Conservation (phyloP, 2,113 vertebrate species). For the Gnathonemus echidnorhynchus region DNA sequence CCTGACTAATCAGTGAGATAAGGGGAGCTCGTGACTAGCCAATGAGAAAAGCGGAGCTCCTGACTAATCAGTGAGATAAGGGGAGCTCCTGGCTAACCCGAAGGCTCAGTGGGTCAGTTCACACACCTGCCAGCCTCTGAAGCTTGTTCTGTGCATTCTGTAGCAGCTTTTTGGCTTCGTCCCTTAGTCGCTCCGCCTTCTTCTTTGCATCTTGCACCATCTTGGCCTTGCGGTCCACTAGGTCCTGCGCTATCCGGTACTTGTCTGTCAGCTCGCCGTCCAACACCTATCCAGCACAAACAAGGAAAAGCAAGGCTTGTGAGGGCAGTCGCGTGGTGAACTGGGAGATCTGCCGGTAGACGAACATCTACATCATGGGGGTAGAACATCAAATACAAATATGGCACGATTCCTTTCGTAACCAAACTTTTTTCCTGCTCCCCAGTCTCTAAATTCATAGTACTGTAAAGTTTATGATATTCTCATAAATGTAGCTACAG, state of each 20-base stretch:
- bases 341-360: neutral
- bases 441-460: neutral
- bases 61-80: neutral
- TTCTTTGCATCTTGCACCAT: conserved; percentile 69
- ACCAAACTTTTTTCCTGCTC: neutral
- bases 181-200: conserved; percentile 74
- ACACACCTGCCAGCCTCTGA: conserved; percentile 74
- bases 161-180: conserved; percentile 77
- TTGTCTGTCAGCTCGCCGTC: conserved; percentile 77
- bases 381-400: neutral
- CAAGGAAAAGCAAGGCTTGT: neutral
- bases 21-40: neutral
- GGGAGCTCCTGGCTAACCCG: neutral
- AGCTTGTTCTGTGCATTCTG: conserved; percentile 78
- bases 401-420: conserved; percentile 62
- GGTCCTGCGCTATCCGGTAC: conserved; percentile 75
- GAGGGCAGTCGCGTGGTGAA: neutral
- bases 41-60: neutral
- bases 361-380: neutral
- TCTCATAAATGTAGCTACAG: neutral
- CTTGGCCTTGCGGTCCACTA: conserved; percentile 77
- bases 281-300: conserved; percentile 62
- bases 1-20: neutral
- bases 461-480: neutral
- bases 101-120: neutral